These are phyloP conservation scores for Dendropsophus ebraccatus DNA, from an alignment of 2,113 vertebrate species.

Conservation along the genomic window DNA sequence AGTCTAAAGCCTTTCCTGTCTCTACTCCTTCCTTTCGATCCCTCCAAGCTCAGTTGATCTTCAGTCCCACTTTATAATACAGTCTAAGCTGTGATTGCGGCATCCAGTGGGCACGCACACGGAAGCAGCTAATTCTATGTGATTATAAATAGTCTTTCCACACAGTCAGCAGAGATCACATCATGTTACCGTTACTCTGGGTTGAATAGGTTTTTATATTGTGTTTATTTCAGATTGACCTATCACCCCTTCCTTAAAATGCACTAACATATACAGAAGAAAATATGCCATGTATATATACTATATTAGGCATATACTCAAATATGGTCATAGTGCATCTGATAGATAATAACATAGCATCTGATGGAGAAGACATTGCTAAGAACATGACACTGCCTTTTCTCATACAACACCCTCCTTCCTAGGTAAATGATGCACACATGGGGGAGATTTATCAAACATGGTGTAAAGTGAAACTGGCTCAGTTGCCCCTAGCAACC, in stretches of 20 bases:
- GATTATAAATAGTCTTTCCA: slow-evolving; percentile 34
- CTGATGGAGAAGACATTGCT: no score
- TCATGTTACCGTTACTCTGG: background rate
- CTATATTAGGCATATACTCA: no score
- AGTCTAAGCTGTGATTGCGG: slow-evolving; percentile 1
- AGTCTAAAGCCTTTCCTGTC: slow-evolving; percentile 71
- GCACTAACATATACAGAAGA: background rate
- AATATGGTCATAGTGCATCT: no score
- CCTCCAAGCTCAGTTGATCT: slow-evolving; percentile 16
- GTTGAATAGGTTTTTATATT: background rate
- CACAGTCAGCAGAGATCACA: background rate
- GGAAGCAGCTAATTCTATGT: slow-evolving; percentile 20
- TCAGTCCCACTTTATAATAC: slow-evolving; percentile 18
- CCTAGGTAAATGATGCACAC: no score
- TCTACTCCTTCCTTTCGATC: slow-evolving; percentile 57
- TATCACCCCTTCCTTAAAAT: background rate
- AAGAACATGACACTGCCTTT: no score
- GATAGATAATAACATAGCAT: no score
- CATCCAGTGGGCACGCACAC: slow-evolving; percentile 1
- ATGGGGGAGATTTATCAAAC: no score
- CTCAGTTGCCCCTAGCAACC: no score
- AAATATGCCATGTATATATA: background rate
- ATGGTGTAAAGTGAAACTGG: no score
- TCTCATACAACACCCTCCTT: no score
- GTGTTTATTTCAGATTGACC: background rate